Evolutionary conservation across 2,113 vertebrate genomes (phyloP).

Genomic region (Nestor notabilis): DNA sequence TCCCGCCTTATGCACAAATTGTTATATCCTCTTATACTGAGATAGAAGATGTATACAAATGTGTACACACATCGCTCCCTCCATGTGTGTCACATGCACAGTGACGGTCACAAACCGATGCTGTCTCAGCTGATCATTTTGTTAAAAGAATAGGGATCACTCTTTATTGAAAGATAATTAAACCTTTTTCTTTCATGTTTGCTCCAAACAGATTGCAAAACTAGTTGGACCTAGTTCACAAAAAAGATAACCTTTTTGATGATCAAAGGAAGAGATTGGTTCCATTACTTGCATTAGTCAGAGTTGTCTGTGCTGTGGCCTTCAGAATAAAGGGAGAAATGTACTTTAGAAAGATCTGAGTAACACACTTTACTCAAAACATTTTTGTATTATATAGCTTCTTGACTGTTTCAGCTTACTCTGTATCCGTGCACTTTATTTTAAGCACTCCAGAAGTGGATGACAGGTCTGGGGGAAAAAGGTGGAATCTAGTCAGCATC

Average conservation of each 20-base stretch:
- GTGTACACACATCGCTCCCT: background rate
- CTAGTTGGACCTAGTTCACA: constrained; percentile 74
- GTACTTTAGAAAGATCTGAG: constrained; percentile 91
- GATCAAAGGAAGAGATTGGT: constrained; percentile 93
- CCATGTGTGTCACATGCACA: fast-evolving
- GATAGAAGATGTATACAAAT: fast-evolving
- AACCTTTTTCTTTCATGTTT: constrained; percentile 78
- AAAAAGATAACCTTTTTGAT: constrained; percentile 80
- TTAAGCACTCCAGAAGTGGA: constrained; percentile 91
- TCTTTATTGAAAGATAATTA: constrained; percentile 66
- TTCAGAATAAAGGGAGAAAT: constrained; percentile 90
- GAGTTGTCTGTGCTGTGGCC: constrained; percentile 86
- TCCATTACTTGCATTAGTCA: constrained; percentile 96
- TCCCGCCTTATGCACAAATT: background rate
- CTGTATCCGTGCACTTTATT: constrained; percentile 91
- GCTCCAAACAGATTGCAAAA: constrained; percentile 73
- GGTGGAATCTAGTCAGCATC: constrained; percentile 76
- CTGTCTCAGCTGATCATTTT: background rate
- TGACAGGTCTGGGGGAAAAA: constrained; percentile 81
- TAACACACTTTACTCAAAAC: constrained; percentile 91
- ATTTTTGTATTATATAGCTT: constrained; percentile 88
- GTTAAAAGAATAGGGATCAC: background rate
- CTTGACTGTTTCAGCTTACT: constrained; percentile 88
- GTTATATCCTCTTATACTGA: fast-evolving
- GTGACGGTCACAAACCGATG: fast-evolving